Evolutionary conservation across 2,888 invertebrate species (phyloP).

Genomic region (Eupsilia transversa): DNA sequence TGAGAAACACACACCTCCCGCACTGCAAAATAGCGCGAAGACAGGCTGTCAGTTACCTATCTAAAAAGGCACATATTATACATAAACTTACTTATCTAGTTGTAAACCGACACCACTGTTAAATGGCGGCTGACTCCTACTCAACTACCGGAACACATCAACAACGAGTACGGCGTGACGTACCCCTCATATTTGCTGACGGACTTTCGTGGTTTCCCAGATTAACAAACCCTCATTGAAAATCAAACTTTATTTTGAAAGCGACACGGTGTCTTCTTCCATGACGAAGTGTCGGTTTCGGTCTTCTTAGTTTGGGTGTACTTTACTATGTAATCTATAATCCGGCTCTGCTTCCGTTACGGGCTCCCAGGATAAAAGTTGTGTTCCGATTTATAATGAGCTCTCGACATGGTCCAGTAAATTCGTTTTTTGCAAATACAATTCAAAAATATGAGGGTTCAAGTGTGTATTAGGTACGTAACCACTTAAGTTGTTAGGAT

Average conservation of each 20-base stretch:
- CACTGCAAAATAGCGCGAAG: background rate
- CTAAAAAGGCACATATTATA: no score
- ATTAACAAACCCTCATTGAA: conserved; percentile 22
- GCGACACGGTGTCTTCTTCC: conserved; percentile 8
- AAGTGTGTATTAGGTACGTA: conserved; percentile 30
- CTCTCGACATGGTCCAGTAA: conserved; percentile 47
- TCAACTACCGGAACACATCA: conserved; percentile 62
- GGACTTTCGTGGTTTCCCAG: conserved; percentile 40
- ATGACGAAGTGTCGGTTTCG: background rate
- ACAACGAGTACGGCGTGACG: conserved; percentile 49
- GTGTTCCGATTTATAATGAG: conserved; percentile 64
- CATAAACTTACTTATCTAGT: background rate
- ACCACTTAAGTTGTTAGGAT: conserved; percentile 25
- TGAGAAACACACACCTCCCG: background rate
- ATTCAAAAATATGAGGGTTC: conserved; percentile 39
- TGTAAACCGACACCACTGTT: conserved; percentile 39
- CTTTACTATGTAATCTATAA: conserved; percentile 57
- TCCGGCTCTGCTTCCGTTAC: conserved; percentile 35
- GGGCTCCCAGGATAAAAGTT: conserved; percentile 56
- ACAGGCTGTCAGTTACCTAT: background rate
- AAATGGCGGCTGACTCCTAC: conserved; percentile 41
- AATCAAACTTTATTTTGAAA: conserved; percentile 22
- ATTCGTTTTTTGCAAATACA: conserved; percentile 45
- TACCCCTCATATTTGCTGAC: conserved; percentile 48
- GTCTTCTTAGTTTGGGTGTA: conserved; percentile 43